Conservation (phyloP, 2,888 invertebrate species). For the Tetanocera ferruginea region DNA sequence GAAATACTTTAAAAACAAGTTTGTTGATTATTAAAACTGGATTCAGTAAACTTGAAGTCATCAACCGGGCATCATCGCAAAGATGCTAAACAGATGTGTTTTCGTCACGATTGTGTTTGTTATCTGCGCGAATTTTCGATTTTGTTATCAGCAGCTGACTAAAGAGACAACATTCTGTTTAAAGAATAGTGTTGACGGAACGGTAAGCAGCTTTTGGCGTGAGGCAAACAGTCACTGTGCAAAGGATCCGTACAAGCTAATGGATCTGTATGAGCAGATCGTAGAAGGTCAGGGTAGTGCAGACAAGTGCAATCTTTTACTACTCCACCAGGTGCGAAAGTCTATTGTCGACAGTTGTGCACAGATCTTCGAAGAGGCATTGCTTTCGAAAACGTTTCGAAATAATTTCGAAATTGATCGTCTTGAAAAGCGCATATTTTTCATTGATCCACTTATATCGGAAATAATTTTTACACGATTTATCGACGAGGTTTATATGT, state of each 20-base stretch:
- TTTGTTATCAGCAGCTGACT: constrained; percentile 21
- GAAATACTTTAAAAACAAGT: not conserved
- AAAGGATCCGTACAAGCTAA: constrained; percentile 36
- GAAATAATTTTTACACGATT: constrained; percentile 40
- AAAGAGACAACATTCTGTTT: constrained; percentile 42
- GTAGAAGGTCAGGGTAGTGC: not conserved
- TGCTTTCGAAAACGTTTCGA: constrained; percentile 15
- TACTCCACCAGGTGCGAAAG: constrained; percentile 45
- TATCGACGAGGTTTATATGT: constrained; percentile 43
- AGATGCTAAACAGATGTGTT: not conserved
- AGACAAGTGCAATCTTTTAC: constrained; percentile 41
- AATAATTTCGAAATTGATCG: constrained; percentile 27
- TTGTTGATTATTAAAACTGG: not conserved
- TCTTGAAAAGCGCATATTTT: constrained; percentile 27
- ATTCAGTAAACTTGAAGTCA: not conserved
- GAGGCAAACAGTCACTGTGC: constrained; percentile 41
- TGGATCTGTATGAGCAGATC: constrained; percentile 39
- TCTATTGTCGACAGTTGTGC: constrained; percentile 34
- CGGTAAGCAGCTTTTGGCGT: constrained; percentile 44
- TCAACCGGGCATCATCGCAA: not conserved
- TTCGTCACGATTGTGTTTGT: not conserved
- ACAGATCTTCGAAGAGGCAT: constrained; percentile 43
- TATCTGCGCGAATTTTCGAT: not conserved
- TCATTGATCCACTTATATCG: constrained; percentile 36
- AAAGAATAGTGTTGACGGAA: constrained; percentile 34